Evolutionary conservation across 2,113 vertebrate species (phyloP).

Genomic region (Mobula hypostoma): DNA sequence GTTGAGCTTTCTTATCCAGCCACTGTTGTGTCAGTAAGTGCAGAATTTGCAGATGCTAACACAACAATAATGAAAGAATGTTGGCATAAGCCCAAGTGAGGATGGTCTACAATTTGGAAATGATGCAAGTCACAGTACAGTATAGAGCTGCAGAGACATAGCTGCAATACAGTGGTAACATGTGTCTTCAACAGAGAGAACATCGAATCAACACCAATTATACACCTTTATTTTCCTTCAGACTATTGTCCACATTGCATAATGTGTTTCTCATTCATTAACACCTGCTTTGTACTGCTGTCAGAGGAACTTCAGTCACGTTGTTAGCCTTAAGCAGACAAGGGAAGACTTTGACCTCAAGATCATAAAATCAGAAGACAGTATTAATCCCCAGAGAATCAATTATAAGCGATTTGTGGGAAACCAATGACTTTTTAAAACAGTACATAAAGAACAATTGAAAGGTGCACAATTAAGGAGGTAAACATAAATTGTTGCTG

Average conservation of each 20-base stretch:
- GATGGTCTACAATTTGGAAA: background rate
- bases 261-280: background rate
- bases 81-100: background rate
- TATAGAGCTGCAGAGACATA: background rate
- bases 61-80: background rate
- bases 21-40: background rate
- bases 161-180: background rate
- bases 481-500: background rate
- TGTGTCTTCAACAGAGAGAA: background rate
- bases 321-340: background rate
- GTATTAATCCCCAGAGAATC: background rate
- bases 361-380: background rate
- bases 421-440: background rate
- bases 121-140: background rate
- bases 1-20: background rate
- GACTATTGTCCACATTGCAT: background rate
- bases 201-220: background rate
- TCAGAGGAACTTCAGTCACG: background rate
- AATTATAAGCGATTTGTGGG: background rate
- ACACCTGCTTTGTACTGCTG: background rate
- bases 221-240: background rate
- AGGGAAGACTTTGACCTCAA: background rate
- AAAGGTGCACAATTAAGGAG: background rate
- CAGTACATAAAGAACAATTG: background rate
- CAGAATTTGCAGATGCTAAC: background rate